Evolutionary conservation across 2,888 invertebrate species (phyloP).

Genomic region (Cerastis leucographa): DNA sequence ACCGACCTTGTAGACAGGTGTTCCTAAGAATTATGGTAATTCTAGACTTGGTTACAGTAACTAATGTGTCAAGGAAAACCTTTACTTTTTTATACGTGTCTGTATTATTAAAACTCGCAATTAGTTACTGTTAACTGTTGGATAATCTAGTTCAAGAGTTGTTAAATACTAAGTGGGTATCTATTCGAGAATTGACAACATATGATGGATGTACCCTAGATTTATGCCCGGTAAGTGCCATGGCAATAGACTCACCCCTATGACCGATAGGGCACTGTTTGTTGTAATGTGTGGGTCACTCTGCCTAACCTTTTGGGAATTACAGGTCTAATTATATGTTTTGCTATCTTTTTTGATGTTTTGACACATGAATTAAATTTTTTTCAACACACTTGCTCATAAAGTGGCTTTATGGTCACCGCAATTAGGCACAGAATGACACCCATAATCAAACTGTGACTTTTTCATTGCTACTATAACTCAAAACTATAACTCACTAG

Average conservation of each 20-base stretch:
- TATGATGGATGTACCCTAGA: neutral
- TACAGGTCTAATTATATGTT: neutral
- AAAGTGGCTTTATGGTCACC: no score
- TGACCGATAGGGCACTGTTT: neutral
- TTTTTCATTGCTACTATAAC: no score
- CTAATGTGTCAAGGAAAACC: conserved; percentile 43
- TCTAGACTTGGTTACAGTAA: conserved; percentile 13
- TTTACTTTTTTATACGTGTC: conserved; percentile 20
- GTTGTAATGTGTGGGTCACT: neutral
- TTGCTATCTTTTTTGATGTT: no score
- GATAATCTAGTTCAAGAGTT: conserved; percentile 14
- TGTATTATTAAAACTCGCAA: conserved; percentile 20
- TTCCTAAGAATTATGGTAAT: conserved; percentile 46
- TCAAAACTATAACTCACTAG: no score
- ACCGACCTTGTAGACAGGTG: conserved; percentile 17
- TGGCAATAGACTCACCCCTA: neutral
- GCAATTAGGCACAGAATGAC: no score
- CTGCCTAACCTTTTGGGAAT: neutral
- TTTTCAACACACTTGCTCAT: no score
- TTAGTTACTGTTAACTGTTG: conserved; percentile 4
- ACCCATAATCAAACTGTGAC: no score
- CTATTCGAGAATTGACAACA: neutral
- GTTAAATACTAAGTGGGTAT: neutral
- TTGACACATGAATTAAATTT: no score
- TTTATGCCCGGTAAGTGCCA: neutral